Evolutionary conservation across 1,140 invertebrate genomes (phyloP).

Genomic region (Diuraphis noxia): DNA sequence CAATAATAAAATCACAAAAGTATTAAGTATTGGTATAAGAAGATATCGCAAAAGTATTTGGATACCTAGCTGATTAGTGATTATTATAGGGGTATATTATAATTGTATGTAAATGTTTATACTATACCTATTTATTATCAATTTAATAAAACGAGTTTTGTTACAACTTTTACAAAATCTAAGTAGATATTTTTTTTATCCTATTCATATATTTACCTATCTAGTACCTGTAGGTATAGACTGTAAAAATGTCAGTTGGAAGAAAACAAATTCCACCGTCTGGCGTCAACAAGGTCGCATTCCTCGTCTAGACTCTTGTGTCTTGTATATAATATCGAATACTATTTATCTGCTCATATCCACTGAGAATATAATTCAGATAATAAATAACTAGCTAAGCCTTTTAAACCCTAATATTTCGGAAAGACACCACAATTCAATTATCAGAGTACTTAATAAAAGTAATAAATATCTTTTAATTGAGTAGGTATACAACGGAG

Average conservation of each 20-base stretch:
- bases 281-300: constrained; percentile 50
- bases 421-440: constrained; percentile 21
- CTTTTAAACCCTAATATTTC: neutral
- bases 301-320: constrained; percentile 36
- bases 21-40: no score
- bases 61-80: no score
- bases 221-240: neutral
- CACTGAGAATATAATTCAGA: constrained; percentile 1
- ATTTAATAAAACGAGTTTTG: neutral
- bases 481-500: neutral
- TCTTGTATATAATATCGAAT: constrained; percentile 18
- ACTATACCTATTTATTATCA: neutral
- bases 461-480: neutral
- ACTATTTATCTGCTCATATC: constrained; percentile 28
- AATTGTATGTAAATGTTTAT: neutral
- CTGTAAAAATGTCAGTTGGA: constrained; percentile 41
- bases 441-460: constrained; percentile 4
- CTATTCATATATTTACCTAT: neutral
- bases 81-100: no score
- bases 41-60: no score
- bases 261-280: constrained; percentile 38
- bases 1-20: no score
- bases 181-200: neutral
- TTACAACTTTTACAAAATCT: neutral
- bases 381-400: neutral